phyloP scores from a whole-genome alignment of 2,888 invertebrate species.

The Pterostichus niger region DNA sequence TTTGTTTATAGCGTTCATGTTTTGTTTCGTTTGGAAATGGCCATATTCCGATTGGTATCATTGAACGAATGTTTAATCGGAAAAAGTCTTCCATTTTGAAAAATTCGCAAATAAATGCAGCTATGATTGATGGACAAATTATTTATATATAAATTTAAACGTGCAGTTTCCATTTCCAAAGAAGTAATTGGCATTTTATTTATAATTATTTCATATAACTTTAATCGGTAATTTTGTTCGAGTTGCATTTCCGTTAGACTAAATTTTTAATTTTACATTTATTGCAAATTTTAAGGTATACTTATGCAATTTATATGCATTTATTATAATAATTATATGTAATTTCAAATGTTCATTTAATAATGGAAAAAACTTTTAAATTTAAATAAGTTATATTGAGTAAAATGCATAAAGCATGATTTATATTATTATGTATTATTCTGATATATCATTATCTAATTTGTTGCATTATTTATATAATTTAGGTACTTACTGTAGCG shows the following conservation, averaged over 20 bases:
- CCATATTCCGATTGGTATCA: constrained; percentile 8
- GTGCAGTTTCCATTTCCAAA: too few species aligned
- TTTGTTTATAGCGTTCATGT: neutral
- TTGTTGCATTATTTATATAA: neutral
- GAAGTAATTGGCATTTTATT: too few species aligned
- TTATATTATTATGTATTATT: constrained; percentile 14
- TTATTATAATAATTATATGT: constrained; percentile 8
- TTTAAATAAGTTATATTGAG: constrained; percentile 29
- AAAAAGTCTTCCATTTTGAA: constrained; percentile 16
- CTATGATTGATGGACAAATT: too few species aligned
- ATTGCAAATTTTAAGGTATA: neutral
- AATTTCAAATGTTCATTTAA: constrained; percentile 6
- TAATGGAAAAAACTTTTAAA: constrained; percentile 1
- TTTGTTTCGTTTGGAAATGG: neutral
- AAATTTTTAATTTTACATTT: constrained; percentile 17
- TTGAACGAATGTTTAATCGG: constrained; percentile 24
- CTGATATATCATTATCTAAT: neutral
- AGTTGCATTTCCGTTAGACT: too few species aligned
- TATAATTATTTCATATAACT: too few species aligned
- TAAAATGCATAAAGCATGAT: neutral
- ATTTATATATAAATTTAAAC: too few species aligned
- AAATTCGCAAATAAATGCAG: neutral
- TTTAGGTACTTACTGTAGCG: neutral
- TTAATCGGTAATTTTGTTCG: too few species aligned
- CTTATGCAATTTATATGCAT: neutral